These are phyloP conservation scores for Sepiola atlantica DNA, from an alignment of 2,888 invertebrate species.

Conservation along the genomic window DNA sequence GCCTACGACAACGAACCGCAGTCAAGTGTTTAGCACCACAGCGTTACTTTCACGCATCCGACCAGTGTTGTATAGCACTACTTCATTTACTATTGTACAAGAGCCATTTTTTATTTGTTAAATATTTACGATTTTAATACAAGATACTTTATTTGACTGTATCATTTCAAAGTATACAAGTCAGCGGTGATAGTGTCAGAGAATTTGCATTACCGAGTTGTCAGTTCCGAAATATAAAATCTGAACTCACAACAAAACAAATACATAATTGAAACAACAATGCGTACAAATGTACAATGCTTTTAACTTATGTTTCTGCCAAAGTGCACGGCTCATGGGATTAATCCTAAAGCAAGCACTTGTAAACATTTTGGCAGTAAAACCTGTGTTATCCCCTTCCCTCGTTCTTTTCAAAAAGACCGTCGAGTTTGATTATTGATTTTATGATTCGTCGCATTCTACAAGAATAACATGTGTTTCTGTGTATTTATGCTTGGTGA, in stretches of 20 bases:
- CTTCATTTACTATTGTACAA: too few relatives aligned
- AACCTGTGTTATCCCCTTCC: background rate
- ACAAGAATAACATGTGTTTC: background rate
- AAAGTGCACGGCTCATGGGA: background rate
- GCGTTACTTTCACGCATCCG: too few relatives aligned
- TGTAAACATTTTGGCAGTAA: background rate
- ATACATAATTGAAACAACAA: background rate
- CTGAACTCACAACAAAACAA: too few relatives aligned
- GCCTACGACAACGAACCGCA: too few relatives aligned
- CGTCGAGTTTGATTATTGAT: background rate
- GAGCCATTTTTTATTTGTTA: too few relatives aligned
- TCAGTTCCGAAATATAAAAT: background rate
- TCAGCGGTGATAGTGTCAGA: background rate
- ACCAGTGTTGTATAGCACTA: too few relatives aligned
- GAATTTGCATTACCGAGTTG: background rate
- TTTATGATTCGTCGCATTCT: background rate
- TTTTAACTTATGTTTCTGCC: background rate
- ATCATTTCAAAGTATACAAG: too few relatives aligned
- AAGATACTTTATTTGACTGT: background rate
- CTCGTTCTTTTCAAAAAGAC: background rate
- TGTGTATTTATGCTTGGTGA: background rate
- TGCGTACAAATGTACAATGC: background rate
- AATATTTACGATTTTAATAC: background rate
- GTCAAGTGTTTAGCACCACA: too few relatives aligned
- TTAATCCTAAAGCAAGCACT: background rate